A percentile compares a stretch with the other conserved stretches of the same genome.
phyloP scores from a whole-genome alignment of 2,113 vertebrate genomes.

The Sander lucioperca region DNA sequence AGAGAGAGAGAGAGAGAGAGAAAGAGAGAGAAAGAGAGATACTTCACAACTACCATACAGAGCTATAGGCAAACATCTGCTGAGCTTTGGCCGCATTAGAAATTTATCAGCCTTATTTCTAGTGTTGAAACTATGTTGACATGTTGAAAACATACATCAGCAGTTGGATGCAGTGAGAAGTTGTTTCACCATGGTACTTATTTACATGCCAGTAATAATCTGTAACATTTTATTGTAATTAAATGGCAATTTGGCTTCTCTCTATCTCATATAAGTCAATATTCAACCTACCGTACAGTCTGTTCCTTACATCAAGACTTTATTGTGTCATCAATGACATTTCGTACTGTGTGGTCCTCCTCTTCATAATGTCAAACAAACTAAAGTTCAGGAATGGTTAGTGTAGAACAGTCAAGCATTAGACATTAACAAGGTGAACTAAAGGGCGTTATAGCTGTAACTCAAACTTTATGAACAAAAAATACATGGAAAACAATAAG shows the following conservation, averaged over 20 bases:
- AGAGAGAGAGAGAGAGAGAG: not conserved
- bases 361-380: not conserved
- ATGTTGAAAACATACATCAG: not conserved
- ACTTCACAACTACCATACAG: not conserved
- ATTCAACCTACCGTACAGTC: not conserved
- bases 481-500: not conserved
- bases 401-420: not conserved
- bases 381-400: not conserved
- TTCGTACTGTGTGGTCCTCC: not conserved
- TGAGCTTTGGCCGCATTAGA: constrained; percentile 30
- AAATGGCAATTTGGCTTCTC: not conserved
- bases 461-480: not conserved
- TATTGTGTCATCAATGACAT: not conserved
- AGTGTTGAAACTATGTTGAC: not conserved
- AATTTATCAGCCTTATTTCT: constrained; percentile 7
- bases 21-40: not conserved
- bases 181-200: not conserved
- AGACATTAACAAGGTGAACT: not conserved
- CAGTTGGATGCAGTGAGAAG: not conserved
- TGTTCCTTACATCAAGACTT: not conserved
- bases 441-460: not conserved
- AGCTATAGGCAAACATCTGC: constrained; percentile 20
- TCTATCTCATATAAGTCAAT: not conserved
- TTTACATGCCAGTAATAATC: not conserved
- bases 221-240: not conserved